Percentiles rank a stretch among this genome's conserved stretches.
Evolutionary conservation across 2,888 invertebrate species (phyloP).

Genomic region (Lagria hirta): DNA sequence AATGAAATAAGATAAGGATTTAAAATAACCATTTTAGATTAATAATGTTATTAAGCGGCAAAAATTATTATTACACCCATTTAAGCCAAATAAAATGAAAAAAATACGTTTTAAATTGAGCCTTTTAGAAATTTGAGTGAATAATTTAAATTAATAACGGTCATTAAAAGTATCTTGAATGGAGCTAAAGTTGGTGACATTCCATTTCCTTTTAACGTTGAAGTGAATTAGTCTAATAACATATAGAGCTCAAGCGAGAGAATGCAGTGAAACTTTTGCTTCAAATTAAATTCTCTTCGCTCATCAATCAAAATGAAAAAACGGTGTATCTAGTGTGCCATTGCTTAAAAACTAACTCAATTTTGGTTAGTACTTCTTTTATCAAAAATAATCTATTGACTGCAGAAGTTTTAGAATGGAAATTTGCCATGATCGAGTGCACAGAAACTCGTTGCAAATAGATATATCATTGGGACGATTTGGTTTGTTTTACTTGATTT

Average conservation of each 20-base stretch:
- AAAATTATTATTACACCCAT: no score
- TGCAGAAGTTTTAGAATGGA: conserved; percentile 18
- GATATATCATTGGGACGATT: no score
- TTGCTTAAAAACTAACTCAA: conserved; percentile 7
- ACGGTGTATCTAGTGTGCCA: not conserved
- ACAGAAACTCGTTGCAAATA: conserved; percentile 20
- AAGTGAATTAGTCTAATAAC: conserved; percentile 12
- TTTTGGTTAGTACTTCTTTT: conserved; percentile 18
- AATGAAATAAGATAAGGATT: no score
- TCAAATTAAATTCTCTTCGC: not conserved
- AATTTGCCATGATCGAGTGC: conserved; percentile 22
- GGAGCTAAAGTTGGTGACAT: conserved; percentile 5
- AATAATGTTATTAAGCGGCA: no score
- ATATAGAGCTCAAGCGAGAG: conserved; percentile 1
- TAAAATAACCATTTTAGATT: no score
- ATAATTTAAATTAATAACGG: conserved; percentile 15
- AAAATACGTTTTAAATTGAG: no score
- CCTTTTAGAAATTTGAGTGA: conserved; percentile 5
- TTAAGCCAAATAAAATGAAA: no score
- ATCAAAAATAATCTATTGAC: conserved; percentile 17
- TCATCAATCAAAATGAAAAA: not conserved
- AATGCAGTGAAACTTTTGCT: conserved; percentile 4
- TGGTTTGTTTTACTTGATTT: no score
- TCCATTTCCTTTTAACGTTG: conserved; percentile 2
- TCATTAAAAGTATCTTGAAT: conserved; percentile 7